phyloP scores from a whole-genome alignment of 1,140 invertebrate species.

The Varroa destructor region DNA sequence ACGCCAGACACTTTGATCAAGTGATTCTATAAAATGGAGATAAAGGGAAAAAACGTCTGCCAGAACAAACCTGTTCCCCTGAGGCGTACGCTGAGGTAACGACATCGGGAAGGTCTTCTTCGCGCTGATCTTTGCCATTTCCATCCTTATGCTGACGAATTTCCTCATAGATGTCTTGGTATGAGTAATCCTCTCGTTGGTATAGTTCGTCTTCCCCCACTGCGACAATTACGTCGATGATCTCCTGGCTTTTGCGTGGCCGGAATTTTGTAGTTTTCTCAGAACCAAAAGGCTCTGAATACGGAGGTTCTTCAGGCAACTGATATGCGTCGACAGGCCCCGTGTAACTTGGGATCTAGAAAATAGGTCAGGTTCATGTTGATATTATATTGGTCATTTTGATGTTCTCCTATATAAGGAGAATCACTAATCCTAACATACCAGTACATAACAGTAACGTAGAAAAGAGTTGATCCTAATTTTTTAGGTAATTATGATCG shows the following conservation, averaged over 20 bases:
- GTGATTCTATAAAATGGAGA: no score
- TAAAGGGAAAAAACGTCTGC: no score
- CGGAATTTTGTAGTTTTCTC: not conserved
- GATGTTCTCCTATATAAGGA: no score
- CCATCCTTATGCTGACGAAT: not conserved
- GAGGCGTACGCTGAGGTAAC: constrained; percentile 23
- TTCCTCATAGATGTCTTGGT: constrained; percentile 24
- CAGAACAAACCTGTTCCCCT: constrained; percentile 9
- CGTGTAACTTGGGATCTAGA: not conserved
- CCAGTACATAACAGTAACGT: no score
- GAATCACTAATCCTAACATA: no score
- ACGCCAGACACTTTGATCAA: no score
- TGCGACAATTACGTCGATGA: no score
- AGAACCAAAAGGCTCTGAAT: not conserved
- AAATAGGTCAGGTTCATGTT: not conserved
- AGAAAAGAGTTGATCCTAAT: no score
- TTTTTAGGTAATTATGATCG: no score
- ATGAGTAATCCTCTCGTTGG: constrained; percentile 1
- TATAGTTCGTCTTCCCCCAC: not conserved
- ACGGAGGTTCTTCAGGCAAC: not conserved
- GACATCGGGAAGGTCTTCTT: constrained; percentile 13
- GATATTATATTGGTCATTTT: no score
- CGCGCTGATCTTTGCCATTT: not conserved
- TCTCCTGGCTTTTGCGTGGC: no score
- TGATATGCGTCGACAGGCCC: not conserved